Evolutionary conservation across 1,140 invertebrate genomes (phyloP).

Genomic region (Drosophila nigromelanica): DNA sequence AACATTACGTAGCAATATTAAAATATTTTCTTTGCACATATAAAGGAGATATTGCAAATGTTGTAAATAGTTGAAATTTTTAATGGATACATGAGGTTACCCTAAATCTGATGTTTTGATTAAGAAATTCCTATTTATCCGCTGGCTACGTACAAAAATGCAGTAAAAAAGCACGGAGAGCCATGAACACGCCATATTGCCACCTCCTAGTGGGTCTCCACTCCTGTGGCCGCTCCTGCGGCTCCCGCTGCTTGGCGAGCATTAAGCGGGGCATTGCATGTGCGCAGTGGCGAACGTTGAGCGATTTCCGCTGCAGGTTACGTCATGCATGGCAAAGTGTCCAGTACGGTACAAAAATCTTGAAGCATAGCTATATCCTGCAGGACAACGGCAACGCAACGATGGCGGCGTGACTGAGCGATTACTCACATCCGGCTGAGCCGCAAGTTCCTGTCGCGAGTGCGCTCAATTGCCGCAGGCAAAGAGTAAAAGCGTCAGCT

Average conservation of each 20-base stretch:
- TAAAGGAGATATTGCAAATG: too few relatives aligned
- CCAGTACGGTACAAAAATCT: constrained; percentile 57
- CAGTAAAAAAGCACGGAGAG: neutral
- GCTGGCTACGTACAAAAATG: constrained; percentile 6
- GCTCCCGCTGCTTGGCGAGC: constrained; percentile 21
- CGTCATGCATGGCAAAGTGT: constrained; percentile 63
- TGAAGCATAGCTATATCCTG: constrained; percentile 50
- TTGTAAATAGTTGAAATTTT: neutral
- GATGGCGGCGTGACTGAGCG: constrained; percentile 69
- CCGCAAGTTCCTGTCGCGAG: constrained; percentile 70
- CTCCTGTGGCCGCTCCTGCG: neutral
- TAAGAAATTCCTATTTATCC: neutral
- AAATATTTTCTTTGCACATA: too few relatives aligned
- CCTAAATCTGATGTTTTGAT: constrained; percentile 7
- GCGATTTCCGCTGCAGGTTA: constrained; percentile 73
- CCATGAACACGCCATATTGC: neutral
- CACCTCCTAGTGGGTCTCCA: neutral
- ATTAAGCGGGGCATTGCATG: constrained; percentile 59
- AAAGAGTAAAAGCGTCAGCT: constrained; percentile 2
- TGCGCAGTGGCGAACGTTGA: constrained; percentile 52
- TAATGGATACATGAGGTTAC: neutral
- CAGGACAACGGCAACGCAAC: constrained; percentile 38
- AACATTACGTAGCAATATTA: too few relatives aligned
- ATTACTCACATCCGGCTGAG: constrained; percentile 77
- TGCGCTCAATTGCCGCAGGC: constrained; percentile 65